Evolutionary conservation across 2,888 invertebrate genomes (phyloP).

Genomic region (Oscheius sp.): DNA sequence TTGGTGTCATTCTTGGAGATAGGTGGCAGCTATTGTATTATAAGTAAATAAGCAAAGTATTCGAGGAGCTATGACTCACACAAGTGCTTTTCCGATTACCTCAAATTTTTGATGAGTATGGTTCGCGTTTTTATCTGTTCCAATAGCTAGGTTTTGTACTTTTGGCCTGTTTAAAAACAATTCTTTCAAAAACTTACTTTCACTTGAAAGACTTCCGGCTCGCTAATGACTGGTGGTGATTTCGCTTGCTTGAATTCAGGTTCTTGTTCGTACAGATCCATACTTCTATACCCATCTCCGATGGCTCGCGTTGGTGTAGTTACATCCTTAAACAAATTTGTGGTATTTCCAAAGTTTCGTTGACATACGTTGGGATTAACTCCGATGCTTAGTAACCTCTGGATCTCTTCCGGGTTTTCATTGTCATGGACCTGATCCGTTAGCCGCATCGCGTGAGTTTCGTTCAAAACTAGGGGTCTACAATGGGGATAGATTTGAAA

Average conservation of each 20-base stretch:
- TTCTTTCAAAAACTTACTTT: conserved; percentile 27
- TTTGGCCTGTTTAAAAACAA: not conserved
- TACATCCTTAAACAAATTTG: conserved; percentile 41
- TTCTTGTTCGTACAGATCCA: conserved; percentile 45
- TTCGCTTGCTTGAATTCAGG: conserved; percentile 41
- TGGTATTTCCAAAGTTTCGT: too few species aligned
- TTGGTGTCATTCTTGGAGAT: too few species aligned
- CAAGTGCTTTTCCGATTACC: too few species aligned
- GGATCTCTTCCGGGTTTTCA: conserved; percentile 36
- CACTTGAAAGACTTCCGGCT: conserved; percentile 42
- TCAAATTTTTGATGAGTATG: too few species aligned
- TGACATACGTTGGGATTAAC: conserved; percentile 35
- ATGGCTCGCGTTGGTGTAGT: conserved; percentile 54
- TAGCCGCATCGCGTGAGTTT: conserved; percentile 10
- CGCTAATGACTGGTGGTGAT: conserved; percentile 46
- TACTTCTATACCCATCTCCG: conserved; percentile 54
- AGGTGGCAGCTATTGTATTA: too few species aligned
- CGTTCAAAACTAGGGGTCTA: conserved; percentile 36
- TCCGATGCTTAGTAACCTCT: conserved; percentile 23
- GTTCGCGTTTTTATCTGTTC: too few species aligned
- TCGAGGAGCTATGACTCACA: too few species aligned
- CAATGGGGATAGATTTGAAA: not conserved
- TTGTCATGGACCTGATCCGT: conserved; percentile 38
- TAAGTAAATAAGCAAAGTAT: too few species aligned
- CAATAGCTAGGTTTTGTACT: too few species aligned